Evolutionary conservation across 1,140 invertebrate species (phyloP).

Genomic region (Brachionus asplanchnoidis): DNA sequence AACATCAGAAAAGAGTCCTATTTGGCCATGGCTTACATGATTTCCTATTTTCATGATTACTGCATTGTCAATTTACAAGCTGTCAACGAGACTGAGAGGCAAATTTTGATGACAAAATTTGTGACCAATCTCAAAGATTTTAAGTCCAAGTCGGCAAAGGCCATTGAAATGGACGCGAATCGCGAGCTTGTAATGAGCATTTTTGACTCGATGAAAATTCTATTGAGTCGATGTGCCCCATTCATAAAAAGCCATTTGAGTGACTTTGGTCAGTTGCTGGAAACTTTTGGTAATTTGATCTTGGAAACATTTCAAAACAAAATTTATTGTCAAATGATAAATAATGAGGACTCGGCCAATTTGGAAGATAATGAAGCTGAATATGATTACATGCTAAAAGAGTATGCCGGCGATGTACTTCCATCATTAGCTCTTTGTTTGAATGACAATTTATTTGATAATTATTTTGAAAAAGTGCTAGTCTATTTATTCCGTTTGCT

Average conservation of each 20-base stretch:
- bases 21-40: slow-evolving; percentile 17
- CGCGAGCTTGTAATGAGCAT: slow-evolving; percentile 36
- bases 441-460: not conserved
- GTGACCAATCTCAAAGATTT: slow-evolving; percentile 10
- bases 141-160: not conserved
- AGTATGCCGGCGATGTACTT: slow-evolving; percentile 36
- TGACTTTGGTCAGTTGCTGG: slow-evolving; percentile 12
- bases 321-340: slow-evolving; percentile 38
- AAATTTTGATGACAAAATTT: slow-evolving; percentile 27
- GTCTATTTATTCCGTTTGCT: slow-evolving; percentile 14
- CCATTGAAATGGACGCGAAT: slow-evolving; percentile 30
- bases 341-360: slow-evolving; percentile 7
- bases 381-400: slow-evolving; percentile 40
- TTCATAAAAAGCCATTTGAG: not conserved
- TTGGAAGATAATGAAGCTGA: slow-evolving; percentile 17
- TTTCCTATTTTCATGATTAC: slow-evolving; percentile 33
- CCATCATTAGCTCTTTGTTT: slow-evolving; percentile 26
- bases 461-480: slow-evolving; percentile 33
- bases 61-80: slow-evolving; percentile 2
- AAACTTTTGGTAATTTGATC: slow-evolving; percentile 22
- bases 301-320: slow-evolving; percentile 39
- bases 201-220: slow-evolving; percentile 32
- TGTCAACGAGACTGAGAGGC: not conserved
- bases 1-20: slow-evolving; percentile 41
- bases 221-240: slow-evolving; percentile 17